phyloP scores from a whole-genome alignment of 2,113 vertebrate genomes.

The Loxodonta africana region DNA sequence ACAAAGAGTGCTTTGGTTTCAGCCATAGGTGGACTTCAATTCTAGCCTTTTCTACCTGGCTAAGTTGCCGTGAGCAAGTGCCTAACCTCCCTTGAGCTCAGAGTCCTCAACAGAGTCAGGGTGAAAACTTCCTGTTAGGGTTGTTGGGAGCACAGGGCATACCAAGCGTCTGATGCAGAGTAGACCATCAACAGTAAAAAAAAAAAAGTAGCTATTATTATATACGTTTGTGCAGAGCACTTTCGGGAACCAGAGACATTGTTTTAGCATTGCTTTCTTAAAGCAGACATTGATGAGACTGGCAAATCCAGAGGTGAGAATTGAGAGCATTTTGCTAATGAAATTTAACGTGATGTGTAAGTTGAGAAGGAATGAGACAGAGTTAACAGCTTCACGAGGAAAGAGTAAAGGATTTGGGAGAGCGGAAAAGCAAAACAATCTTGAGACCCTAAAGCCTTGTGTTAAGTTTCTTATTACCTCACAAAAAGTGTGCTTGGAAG shows the following conservation, averaged over 20 bases:
- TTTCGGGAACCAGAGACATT: neutral
- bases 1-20: neutral
- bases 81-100: neutral
- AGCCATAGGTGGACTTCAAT: neutral
- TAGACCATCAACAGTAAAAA: neutral
- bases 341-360: conserved; percentile 3
- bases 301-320: neutral
- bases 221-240: neutral
- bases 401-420: neutral
- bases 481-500: conserved; percentile 10
- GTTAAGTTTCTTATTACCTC: neutral
- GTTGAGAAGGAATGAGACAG: neutral
- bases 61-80: neutral
- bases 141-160: neutral
- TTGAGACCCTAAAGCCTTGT: neutral
- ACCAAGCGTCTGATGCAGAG: neutral
- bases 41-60: neutral
- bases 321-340: conserved; percentile 18
- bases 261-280: neutral
- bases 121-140: neutral
- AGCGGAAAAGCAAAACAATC: neutral
- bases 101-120: neutral
- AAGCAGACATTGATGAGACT: neutral
- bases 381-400: neutral
- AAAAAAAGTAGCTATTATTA: neutral